Conservation (phyloP, 1,140 invertebrate species). For the Heliconius himera region DNA sequence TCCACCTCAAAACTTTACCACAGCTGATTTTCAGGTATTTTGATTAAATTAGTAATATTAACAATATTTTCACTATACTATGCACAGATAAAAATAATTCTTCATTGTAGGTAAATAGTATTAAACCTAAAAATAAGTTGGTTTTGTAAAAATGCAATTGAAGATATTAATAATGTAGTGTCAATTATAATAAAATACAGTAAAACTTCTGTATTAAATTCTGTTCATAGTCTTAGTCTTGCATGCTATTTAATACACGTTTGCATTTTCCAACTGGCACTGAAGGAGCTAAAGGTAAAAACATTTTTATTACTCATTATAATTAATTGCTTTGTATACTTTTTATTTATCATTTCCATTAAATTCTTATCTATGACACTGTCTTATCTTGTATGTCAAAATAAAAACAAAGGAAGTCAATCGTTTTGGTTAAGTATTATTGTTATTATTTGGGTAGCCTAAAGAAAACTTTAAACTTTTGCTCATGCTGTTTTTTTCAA, state of each 20-base stretch:
- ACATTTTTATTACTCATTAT: slow-evolving; percentile 36
- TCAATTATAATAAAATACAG: not conserved
- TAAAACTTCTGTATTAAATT: not conserved
- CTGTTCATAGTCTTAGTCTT: slow-evolving; percentile 11
- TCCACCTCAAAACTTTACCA: slow-evolving; percentile 72
- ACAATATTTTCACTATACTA: not conserved
- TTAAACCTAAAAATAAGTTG: not conserved
- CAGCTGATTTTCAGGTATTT: slow-evolving; percentile 78
- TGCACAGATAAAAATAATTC: not conserved
- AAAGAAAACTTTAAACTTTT: not conserved
- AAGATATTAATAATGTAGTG: not conserved
- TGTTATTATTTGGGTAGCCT: not conserved
- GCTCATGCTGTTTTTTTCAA: too few relatives aligned
- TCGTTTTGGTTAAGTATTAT: not conserved
- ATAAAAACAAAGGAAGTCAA: slow-evolving; percentile 17
- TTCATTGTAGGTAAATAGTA: not conserved
- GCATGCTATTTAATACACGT: slow-evolving; percentile 59
- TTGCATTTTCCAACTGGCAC: slow-evolving; percentile 67
- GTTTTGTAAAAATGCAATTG: not conserved
- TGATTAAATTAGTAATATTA: not conserved
- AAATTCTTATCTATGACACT: not conserved
- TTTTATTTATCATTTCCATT: not conserved
- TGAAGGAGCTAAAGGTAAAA: slow-evolving; percentile 75
- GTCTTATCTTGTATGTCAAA: slow-evolving; percentile 6
- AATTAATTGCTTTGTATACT: slow-evolving; percentile 27